Evolutionary conservation across 2,797 vertebrate genomes (phyloP), one percentile per base, ranked within the genome.

Genomic region (Austrolebias charrua): DNA sequence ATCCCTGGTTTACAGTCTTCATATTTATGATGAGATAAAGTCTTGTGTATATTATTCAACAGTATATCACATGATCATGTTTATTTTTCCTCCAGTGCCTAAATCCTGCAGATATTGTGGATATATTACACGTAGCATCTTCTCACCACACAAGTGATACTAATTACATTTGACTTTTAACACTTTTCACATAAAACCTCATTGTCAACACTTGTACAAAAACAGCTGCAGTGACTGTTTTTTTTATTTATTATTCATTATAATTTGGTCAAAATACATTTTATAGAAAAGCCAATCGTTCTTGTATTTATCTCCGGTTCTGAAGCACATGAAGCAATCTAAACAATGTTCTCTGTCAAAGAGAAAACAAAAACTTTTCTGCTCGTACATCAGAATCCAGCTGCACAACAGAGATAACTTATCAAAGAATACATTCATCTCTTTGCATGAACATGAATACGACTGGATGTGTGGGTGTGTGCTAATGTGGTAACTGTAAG

Each of bases 401-500:
- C 85, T 84, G 67, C 72, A 79, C 18, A 79, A 76, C 74, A 66
- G 72, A 79, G 71, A 81, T 64, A 78, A 78, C 81, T 82, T 83
- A 57, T 83, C 76, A 76, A 80, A 86, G 81, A 86, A 86, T 91
- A 92, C 91, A 92, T 92, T 92, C 90, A 90, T 89, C 79, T 82
- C 76, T 70, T 81, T 65, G 59, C 38, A 43, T 63, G 64, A 59
- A 31, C 71, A 58, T 62, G 72, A 63, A 38, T 69, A 31, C 45
- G 42, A 53, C 15, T 47, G 49, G 52, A 47, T 67, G 66, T 76
- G 55, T 76, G 43, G 63, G 59, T 51, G 31, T 79, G 85, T 82
- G 76, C 77, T 79, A 55, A 75, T 80, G 78, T 55, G 38, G 33
- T 60, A 65, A 66, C 76, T 79, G 79, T 65, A 61, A 67, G 63